Evolutionary conservation across 2,797 vertebrate genomes (phyloP).

Genomic region (Anabacerthia variegaticeps): DNA sequence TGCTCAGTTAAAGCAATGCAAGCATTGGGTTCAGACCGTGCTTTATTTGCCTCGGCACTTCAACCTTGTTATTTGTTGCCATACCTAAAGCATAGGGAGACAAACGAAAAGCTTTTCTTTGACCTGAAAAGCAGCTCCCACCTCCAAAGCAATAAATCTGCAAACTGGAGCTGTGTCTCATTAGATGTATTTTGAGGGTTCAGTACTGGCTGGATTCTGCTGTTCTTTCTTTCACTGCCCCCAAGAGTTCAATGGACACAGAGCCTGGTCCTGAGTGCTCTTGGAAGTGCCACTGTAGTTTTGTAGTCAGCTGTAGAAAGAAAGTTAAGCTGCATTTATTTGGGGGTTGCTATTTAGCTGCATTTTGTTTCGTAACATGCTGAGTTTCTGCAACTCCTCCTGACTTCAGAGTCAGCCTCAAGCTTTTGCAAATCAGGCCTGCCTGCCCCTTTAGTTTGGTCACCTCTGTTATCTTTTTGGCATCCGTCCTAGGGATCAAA

Average conservation of each 20-base stretch:
- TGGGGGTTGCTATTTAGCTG: neutral
- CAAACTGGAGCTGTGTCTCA: neutral
- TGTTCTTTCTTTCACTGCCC: neutral
- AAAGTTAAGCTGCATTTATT: neutral
- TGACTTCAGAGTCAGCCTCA: neutral
- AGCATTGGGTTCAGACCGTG: neutral
- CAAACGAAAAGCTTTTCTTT: neutral
- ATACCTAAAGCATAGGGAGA: neutral
- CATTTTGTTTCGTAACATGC: neutral
- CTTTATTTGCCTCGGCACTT: neutral
- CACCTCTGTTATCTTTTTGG: neutral
- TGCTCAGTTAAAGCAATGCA: neutral
- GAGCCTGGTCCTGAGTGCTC: neutral
- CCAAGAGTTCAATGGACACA: neutral
- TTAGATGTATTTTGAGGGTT: neutral
- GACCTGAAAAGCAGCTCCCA: slow-evolving; percentile 7
- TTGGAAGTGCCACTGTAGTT: neutral
- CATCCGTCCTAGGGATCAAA: neutral
- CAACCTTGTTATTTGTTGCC: neutral
- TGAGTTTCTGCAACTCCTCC: neutral
- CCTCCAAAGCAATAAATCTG: neutral
- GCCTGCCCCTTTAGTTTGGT: neutral
- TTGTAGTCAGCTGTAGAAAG: neutral
- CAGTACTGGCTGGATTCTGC: neutral
- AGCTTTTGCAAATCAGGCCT: neutral